Base-by-base conservation (phyloP, 2,888 invertebrate genomes). In the Mylabris sibirica region DNA sequence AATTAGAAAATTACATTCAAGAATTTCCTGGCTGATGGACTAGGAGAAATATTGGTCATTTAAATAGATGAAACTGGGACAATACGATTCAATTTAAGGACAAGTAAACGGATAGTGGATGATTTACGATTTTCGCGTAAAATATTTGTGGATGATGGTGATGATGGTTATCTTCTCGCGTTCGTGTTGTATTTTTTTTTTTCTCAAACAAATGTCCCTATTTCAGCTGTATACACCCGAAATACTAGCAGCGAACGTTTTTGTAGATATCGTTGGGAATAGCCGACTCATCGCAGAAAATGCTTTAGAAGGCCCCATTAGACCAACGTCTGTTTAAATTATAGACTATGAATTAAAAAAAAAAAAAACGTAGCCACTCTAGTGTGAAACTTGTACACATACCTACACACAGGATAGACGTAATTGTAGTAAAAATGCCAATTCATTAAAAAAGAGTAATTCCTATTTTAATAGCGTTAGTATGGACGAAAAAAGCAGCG, bases 1-100 rank as follows among this genome's bases (percentile, higher is more conserved):
- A 77, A 77, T 77, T 76, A 76, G 76, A 72, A 75, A 77, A 77
- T 76, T 74, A 70, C 72, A 30, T 60, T 34, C 26, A 38, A 24
- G 53, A 41, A 57, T 63, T 66, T 49, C 69, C 68, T 63, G 66
- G 63, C 59, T 66, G 11, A 2, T 9, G 0, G 49, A 3, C 20
- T 44, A n/a, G 12, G 20, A 49, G 20, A 20, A 22, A 8, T 20
- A 20, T 49, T 9, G 17, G 44, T 49, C 44, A 49, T 49, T 49
- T 49, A 49, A 49, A 49, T 49, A 49, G 17, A 49, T 49, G 44
- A 49, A 49, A 49, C 44, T 49, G 17, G 44, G 9, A 17, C 20
- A 49, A 49, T 49, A 49, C 20, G 8, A 30, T 30, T 30, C 30
- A 30, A 30, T 30, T 30, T 30, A 30, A 30, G 30, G 1, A 30